A percentile compares a stretch with the other conserved stretches of the same genome.
phyloP scores from a whole-genome alignment of 1,140 invertebrate genomes.

The Trachelipus rathkii region DNA sequence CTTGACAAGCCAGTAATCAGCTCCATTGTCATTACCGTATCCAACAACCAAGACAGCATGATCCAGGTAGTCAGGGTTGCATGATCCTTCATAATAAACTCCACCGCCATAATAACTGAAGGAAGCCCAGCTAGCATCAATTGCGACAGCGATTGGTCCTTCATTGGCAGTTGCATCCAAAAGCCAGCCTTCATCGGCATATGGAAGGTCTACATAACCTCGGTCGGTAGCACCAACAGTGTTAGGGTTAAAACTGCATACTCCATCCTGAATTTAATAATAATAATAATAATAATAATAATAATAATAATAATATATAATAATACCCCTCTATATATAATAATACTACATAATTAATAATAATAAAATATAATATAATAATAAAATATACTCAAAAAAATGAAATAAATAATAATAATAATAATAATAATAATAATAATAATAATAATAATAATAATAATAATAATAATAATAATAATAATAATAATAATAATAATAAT shows the following conservation, averaged over 20 bases:
- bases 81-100: no score
- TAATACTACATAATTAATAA: no score
- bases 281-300: no score
- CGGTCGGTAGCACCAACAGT: constrained; percentile 74
- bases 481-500: no score
- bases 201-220: constrained; percentile 74
- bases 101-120: constrained; percentile 67
- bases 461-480: no score
- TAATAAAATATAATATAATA: no score
- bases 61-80: constrained; percentile 57
- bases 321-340: no score
- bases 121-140: constrained; percentile 76
- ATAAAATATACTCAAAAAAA: no score
- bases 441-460: no score
- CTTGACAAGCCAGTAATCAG: constrained; percentile 79
- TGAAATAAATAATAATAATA: no score
- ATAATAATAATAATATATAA: no score
- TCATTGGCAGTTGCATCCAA: constrained; percentile 77
- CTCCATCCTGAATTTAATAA: constrained; percentile 49
- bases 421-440: no score
- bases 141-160: constrained; percentile 76
- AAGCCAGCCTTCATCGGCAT: constrained; percentile 66
- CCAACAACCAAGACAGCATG: constrained; percentile 85
- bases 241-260: constrained; percentile 65
- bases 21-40: constrained; percentile 64